A percentile compares a stretch with the other conserved stretches of the same genome.
phyloP scores from a whole-genome alignment of 2,797 vertebrate genomes.

The Sebastes iracundus region DNA sequence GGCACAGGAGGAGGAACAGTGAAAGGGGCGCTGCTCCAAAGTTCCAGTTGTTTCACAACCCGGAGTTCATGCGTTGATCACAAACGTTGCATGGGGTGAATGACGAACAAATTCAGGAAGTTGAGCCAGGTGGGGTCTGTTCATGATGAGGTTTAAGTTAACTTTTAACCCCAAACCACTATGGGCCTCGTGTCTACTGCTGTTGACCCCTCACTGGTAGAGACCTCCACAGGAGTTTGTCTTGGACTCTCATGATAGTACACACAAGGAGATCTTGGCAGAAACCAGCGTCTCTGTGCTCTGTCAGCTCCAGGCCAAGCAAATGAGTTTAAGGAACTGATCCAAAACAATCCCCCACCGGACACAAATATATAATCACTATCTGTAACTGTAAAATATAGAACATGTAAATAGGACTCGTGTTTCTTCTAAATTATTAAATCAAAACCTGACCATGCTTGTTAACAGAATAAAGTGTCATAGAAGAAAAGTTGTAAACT shows the following conservation, averaged over 20 bases:
- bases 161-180: conserved; percentile 71
- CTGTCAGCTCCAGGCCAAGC: conserved; percentile 53
- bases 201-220: conserved; percentile 63
- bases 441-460: not conserved
- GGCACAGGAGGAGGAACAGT: conserved; percentile 74
- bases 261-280: conserved; percentile 66
- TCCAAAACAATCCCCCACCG: conserved; percentile 40
- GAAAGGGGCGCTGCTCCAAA: conserved; percentile 68
- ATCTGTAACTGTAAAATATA: conserved; percentile 10
- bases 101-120: conserved; percentile 79
- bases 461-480: not conserved
- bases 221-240: conserved; percentile 79
- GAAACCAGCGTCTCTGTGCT: conserved; percentile 36
- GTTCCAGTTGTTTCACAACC: conserved; percentile 78
- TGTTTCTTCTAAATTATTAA: not conserved
- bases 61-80: conserved; percentile 74
- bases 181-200: conserved; percentile 67
- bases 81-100: conserved; percentile 71
- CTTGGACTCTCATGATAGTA: conserved; percentile 64
- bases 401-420: not conserved
- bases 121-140: conserved; percentile 68
- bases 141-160: conserved; percentile 76
- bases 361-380: conserved; percentile 21
- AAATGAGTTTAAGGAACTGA: conserved; percentile 46
- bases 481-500: conserved; percentile 33